Percentiles rank a stretch among this genome's conserved stretches.
phyloP scores from a whole-genome alignment of 2,888 invertebrate species.

The Mythimna ferrago region DNA sequence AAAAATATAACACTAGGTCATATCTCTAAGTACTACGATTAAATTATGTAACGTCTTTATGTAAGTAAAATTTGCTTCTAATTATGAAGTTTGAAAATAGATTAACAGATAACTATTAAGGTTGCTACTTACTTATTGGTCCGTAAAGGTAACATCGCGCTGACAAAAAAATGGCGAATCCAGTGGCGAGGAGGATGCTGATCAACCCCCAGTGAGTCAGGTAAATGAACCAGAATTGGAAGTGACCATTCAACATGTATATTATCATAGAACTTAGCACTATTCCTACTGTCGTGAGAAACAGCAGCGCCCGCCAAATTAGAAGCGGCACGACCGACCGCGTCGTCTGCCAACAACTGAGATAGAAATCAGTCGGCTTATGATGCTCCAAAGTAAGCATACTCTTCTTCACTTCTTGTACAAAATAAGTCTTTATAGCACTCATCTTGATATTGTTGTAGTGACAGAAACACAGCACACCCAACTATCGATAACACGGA shows the following conservation, averaged over 20 bases:
- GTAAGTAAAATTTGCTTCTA: background rate
- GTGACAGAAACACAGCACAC: constrained; percentile 59
- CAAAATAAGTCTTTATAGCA: constrained; percentile 81
- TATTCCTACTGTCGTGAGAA: constrained; percentile 78
- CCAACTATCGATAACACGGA: constrained; percentile 65
- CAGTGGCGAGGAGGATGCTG: constrained; percentile 77
- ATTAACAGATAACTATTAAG: background rate
- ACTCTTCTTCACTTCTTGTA: constrained; percentile 75
- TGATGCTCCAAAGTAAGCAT: constrained; percentile 81
- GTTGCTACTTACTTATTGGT: constrained; percentile 83
- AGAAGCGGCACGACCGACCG: constrained; percentile 82
- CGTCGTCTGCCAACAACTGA: constrained; percentile 85
- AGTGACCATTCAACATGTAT: constrained; percentile 73
- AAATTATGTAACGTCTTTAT: constrained; percentile 1
- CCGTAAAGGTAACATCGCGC: constrained; percentile 80
- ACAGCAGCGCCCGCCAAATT: constrained; percentile 80
- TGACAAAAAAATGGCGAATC: constrained; percentile 80
- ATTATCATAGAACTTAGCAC: constrained; percentile 77
- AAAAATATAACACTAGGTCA: background rate
- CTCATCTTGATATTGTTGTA: constrained; percentile 74
- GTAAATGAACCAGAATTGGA: constrained; percentile 87
- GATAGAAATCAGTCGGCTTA: constrained; percentile 82
- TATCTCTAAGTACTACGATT: background rate
- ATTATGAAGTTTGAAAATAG: background rate
- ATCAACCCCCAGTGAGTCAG: constrained; percentile 90